Base-by-base conservation (phyloP, 2,888 invertebrate genomes). In the Drosophila cognata region DNA sequence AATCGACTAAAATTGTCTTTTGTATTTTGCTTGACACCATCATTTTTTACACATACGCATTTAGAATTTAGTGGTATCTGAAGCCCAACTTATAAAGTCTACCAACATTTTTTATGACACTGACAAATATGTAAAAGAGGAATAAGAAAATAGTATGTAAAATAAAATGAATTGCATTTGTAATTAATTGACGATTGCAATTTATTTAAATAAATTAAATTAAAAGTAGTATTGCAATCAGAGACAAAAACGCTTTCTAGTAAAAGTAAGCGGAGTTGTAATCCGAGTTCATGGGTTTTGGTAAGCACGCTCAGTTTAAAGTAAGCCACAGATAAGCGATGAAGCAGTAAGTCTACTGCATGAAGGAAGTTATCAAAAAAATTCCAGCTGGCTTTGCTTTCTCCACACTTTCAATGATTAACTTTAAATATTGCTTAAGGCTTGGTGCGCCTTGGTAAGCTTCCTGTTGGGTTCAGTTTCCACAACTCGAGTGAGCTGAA, bases 401-500 rank as follows among this genome's bases (percentile, higher is more conserved):
- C 8, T 46, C 21, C 16, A 29, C 28, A 50, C 29, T 50, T 18
- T 28, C n/a, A 31, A 29, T 58, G 72, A 50, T 72, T 63, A 53
- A 43, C 73, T 58, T 38, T 31, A 33, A 33, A 25, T 53, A 35
- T 62, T 31, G 36, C 46, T 50, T 29, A 16, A 18, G 71, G 62
- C 55, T 5, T 16, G 38, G 18, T 51, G 41, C 36, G 51, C 56
- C 29, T 46, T 41, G 38, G 33, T 36, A 31, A 72, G 50, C 56
- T 57, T 57, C 28, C 48, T 35, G 21, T 33, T n/a, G n/a, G 41
- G n/a, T n/a, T 38, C 59, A 55, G 33, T 62, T 53, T 48, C 51
- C 52, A 61, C 51, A 68, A 56, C 48, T 59, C 10, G 35, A 68
- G 68, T 60, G 68, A 57, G 68, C 60, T 82, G 33, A 29, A 57